Evolutionary conservation across 2,797 vertebrate genomes (phyloP).

Genomic region (Tarsius wallacei): DNA sequence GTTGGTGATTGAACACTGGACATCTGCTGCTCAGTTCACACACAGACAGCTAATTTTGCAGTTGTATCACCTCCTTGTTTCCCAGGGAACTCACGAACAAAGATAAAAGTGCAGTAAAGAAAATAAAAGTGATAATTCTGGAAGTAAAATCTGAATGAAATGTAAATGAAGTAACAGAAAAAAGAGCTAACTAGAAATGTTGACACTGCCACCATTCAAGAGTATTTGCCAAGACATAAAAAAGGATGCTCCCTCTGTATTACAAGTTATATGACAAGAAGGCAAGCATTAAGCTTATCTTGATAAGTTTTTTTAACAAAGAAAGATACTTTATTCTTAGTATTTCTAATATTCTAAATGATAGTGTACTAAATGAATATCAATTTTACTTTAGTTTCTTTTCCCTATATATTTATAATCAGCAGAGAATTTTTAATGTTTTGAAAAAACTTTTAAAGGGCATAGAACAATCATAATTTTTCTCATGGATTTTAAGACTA

Average conservation of each 20-base stretch:
- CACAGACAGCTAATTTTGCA: not conserved
- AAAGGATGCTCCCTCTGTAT: not conserved
- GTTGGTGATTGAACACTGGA: not conserved
- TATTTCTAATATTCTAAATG: constrained; percentile 58
- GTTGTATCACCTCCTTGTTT: not conserved
- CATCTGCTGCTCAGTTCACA: not conserved
- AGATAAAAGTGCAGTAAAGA: not conserved
- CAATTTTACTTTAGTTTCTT: not conserved
- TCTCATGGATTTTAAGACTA: not conserved
- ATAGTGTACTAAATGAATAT: not conserved
- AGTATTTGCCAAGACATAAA: not conserved
- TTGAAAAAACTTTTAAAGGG: constrained; percentile 1
- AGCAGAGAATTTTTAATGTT: constrained; percentile 9
- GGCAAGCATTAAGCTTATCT: not conserved
- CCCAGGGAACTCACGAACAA: not conserved
- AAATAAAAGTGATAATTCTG: constrained; percentile 8
- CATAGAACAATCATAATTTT: not conserved
- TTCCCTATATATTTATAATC: not conserved
- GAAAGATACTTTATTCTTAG: not conserved
- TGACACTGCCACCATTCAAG: not conserved
- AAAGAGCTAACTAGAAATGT: not conserved
- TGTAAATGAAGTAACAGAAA: not conserved
- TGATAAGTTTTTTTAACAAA: not conserved
- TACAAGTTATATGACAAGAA: not conserved
- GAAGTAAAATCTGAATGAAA: not conserved